Percentiles rank a stretch among this genome's conserved stretches.
These are phyloP conservation scores for Patagioenas fasciata DNA, from an alignment of 2,113 vertebrate species.

Conservation along the genomic window DNA sequence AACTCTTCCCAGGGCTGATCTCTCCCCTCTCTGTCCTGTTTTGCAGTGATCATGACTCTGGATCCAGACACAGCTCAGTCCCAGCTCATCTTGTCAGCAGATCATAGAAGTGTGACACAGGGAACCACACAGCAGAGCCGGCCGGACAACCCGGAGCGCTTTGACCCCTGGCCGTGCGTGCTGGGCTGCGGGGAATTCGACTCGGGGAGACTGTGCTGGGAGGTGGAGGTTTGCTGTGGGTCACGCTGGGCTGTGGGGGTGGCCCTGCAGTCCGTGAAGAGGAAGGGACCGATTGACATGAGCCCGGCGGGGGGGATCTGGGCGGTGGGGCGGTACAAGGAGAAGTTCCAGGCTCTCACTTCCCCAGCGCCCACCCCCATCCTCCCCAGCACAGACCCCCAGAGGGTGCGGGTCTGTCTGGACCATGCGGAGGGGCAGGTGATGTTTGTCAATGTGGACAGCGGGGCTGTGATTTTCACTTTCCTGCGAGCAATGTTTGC, in stretches of 20 bases:
- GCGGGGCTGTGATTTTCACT: neutral
- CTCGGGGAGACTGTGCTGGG: neutral
- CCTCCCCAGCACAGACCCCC: neutral
- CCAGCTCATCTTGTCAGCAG: neutral
- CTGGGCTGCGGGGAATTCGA: neutral
- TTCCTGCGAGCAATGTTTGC: neutral
- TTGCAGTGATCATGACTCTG: neutral
- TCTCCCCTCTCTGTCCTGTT: neutral
- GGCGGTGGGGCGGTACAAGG: neutral
- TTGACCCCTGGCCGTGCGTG: neutral
- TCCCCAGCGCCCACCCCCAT: neutral
- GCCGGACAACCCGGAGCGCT: neutral
- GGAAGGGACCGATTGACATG: neutral
- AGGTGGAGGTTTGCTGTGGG: neutral
- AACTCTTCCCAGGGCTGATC: neutral
- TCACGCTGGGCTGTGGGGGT: neutral
- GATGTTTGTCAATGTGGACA: neutral
- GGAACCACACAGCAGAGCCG: neutral
- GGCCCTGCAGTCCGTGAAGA: neutral
- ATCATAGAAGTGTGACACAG: neutral
- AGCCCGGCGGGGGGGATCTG: neutral
- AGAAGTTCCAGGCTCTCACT: neutral
- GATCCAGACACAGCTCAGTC: neutral
- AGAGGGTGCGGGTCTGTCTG: neutral
- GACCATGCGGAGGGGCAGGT: neutral